Conservation (phyloP, 2,888 invertebrate species). For the Oasisia sp. region DNA sequence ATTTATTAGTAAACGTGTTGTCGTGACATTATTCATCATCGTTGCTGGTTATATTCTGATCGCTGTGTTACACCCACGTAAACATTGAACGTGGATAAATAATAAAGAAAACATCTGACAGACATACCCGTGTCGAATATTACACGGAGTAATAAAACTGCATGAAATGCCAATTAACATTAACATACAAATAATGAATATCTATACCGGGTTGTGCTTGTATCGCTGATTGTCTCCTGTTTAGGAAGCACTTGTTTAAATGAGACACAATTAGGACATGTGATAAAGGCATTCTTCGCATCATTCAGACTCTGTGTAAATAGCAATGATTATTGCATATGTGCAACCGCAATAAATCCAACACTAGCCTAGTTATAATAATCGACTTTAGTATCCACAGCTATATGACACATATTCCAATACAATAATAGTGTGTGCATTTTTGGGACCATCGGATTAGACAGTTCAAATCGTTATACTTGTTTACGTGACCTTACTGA, state of each 20-base stretch:
- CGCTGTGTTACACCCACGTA: neutral
- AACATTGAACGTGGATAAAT: neutral
- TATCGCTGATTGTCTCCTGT: neutral
- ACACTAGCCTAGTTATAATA: neutral
- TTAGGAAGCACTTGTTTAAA: neutral
- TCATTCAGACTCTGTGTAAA: neutral
- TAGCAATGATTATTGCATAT: neutral
- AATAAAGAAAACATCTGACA: neutral
- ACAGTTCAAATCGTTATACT: no score
- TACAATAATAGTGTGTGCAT: neutral
- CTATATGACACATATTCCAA: neutral
- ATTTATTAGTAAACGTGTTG: neutral
- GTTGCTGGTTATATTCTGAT: neutral
- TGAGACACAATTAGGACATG: neutral
- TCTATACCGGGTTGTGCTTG: neutral
- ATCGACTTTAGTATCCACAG: neutral
- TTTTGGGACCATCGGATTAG: neutral
- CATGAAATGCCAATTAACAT: neutral
- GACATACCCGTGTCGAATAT: neutral
- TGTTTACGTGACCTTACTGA: neutral
- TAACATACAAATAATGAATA: neutral
- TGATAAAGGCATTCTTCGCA: neutral
- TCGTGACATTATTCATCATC: neutral
- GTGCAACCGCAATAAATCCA: neutral
- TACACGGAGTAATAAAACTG: neutral